Conservation (phyloP, 2,888 invertebrate species). For the Spisula solida region DNA sequence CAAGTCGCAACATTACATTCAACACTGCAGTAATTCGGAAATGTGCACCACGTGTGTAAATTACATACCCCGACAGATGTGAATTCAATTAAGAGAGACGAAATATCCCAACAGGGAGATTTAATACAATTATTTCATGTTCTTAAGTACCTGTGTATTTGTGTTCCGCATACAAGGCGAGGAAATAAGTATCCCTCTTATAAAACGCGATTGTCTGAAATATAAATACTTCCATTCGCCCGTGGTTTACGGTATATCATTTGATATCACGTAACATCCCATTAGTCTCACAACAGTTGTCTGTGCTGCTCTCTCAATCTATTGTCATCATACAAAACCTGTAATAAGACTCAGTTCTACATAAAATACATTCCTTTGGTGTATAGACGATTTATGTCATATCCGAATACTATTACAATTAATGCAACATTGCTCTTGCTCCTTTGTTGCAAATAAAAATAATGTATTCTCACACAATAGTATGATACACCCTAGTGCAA, state of each 20-base stretch:
- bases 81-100: background rate
- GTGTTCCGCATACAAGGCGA: slow-evolving; percentile 1
- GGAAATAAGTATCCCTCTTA: slow-evolving; percentile 18
- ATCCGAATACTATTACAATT: slow-evolving; percentile 12
- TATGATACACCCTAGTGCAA: background rate
- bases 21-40: background rate
- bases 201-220: background rate
- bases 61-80: background rate
- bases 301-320: slow-evolving; percentile 32
- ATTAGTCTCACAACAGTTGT: slow-evolving; percentile 50
- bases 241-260: slow-evolving; percentile 55
- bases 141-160: slow-evolving; percentile 4
- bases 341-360: slow-evolving; percentile 48
- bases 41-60: slow-evolving; percentile 8
- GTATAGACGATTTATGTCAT: slow-evolving; percentile 11
- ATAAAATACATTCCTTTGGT: background rate
- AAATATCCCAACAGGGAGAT: background rate
- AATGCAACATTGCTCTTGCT: background rate
- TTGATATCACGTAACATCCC: slow-evolving; percentile 59
- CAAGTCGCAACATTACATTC: background rate
- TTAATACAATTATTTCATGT: slow-evolving; percentile 1
- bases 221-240: slow-evolving; percentile 5
- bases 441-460: background rate
- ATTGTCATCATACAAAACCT: slow-evolving; percentile 41
- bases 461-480: slow-evolving; percentile 14